These are phyloP conservation scores for Aegotheles bennettii DNA, from an alignment of 2,113 vertebrate species.

Conservation along the genomic window DNA sequence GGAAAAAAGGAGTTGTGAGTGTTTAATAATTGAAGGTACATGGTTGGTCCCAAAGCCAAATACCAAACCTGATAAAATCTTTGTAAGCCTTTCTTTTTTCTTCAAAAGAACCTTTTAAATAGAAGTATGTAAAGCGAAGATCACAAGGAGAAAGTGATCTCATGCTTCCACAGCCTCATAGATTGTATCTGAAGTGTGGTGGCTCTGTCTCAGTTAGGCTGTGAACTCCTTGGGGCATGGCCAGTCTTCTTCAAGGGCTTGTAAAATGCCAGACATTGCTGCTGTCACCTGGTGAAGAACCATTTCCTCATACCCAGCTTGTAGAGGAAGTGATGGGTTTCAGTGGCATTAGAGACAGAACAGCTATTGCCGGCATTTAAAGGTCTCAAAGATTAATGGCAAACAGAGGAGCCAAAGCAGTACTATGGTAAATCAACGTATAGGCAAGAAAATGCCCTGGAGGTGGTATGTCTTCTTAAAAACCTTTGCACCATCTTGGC, in stretches of 20 bases:
- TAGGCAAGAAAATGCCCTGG: not conserved
- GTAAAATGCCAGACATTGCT: not conserved
- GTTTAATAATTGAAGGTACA: not conserved
- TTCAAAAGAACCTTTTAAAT: not conserved
- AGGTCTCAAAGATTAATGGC: not conserved
- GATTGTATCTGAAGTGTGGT: not conserved
- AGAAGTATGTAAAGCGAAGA: not conserved
- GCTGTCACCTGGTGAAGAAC: not conserved
- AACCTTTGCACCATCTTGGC: not conserved
- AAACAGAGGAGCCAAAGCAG: not conserved
- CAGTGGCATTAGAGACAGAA: not conserved
- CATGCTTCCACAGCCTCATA: not conserved
- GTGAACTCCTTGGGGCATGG: not conserved
- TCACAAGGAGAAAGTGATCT: not conserved
- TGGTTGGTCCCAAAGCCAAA: not conserved
- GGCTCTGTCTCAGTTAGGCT: not conserved
- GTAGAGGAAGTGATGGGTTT: not conserved
- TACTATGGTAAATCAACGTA: not conserved
- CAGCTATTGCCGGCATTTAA: not conserved
- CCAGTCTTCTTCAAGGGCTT: not conserved
- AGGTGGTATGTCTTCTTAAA: not conserved
- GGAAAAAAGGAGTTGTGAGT: not conserved
- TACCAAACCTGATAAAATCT: constrained; percentile 5
- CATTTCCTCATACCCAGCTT: not conserved
- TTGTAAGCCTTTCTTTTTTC: not conserved